phyloP scores from a whole-genome alignment of 2,888 invertebrate species.

The Pilophorus perplexus region DNA sequence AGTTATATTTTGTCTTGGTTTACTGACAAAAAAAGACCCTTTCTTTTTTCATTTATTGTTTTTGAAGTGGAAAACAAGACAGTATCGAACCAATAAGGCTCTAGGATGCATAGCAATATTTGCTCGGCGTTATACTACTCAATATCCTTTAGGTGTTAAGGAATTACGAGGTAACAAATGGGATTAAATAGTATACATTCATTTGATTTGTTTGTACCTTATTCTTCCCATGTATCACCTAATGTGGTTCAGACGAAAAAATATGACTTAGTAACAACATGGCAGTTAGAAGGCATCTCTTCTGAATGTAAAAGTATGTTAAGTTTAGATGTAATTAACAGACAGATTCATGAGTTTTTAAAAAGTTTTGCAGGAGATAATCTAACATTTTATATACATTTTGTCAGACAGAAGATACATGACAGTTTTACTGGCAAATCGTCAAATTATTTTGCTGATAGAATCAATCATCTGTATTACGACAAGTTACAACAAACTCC shows the following conservation, averaged over 20 bases:
- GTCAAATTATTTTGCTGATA: neutral
- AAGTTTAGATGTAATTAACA: neutral
- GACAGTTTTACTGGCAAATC: neutral
- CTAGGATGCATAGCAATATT: neutral
- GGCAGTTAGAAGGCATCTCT: neutral
- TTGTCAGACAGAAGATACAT: neutral
- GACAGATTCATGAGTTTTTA: neutral
- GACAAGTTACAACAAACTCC: neutral
- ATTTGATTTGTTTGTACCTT: neutral
- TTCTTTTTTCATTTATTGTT: neutral
- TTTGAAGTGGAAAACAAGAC: neutral
- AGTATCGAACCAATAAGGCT: neutral
- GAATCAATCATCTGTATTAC: neutral
- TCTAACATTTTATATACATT: neutral
- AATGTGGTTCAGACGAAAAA: neutral
- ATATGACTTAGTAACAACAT: neutral
- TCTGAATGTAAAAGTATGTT: neutral
- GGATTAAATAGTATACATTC: neutral
- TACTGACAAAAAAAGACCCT: neutral
- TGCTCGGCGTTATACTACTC: neutral
- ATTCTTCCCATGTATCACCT: neutral
- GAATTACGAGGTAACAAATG: neutral
- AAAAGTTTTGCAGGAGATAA: neutral
- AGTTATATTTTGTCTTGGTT: neutral
- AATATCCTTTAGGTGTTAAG: neutral